phyloP scores from a whole-genome alignment of 2,797 vertebrate species.

The Sebastes taczanowskii region DNA sequence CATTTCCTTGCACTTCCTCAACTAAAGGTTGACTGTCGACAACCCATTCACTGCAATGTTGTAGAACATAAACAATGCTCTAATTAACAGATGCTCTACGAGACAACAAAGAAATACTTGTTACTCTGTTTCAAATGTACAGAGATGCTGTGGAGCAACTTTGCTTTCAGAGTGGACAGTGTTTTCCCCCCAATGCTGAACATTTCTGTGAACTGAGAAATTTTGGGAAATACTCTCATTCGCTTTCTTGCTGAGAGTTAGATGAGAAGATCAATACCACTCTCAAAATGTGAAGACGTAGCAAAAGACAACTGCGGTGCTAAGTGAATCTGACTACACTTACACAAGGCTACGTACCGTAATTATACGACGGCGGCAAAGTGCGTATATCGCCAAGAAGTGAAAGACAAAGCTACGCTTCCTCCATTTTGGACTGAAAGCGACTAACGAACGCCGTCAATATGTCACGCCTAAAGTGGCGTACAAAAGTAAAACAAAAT shows the following conservation, averaged over 20 bases:
- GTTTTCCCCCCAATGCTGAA: background rate
- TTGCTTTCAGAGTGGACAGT: background rate
- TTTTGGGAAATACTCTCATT: background rate
- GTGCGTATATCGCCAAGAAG: no score
- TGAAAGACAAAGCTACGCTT: no score
- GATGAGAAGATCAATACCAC: background rate
- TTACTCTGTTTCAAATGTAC: slow-evolving; percentile 1
- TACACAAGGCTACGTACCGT: no score
- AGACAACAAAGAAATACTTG: slow-evolving; percentile 40
- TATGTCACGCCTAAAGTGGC: no score
- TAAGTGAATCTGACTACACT: no score
- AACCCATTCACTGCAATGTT: slow-evolving; percentile 8
- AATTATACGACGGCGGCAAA: no score
- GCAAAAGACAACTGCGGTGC: no score
- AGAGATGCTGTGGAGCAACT: background rate
- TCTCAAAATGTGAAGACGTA: no score
- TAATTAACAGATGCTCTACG: slow-evolving; percentile 63
- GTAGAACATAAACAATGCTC: slow-evolving; percentile 54
- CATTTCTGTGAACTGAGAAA: background rate
- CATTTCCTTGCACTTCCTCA: slow-evolving; percentile 38
- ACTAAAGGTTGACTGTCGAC: slow-evolving; percentile 47
- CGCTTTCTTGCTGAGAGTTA: background rate
- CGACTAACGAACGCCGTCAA: rapidly evolving
- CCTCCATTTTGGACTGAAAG: no score
- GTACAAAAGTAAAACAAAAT: no score